phyloP scores from a whole-genome alignment of 2,888 invertebrate species.

The Aricia artaxerxes region DNA sequence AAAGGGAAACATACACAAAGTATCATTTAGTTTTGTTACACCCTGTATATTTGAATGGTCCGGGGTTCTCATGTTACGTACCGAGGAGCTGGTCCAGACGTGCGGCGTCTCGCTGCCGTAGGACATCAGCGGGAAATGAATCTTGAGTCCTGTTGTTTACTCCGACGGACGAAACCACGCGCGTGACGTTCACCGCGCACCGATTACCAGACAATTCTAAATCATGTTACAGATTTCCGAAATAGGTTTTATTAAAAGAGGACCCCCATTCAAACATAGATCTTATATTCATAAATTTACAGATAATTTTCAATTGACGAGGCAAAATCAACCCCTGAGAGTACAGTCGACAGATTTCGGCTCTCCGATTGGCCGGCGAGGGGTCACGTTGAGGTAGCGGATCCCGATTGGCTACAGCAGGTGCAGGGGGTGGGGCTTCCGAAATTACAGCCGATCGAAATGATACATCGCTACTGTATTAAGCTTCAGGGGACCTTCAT shows the following conservation, averaged over 20 bases:
- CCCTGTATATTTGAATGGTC: not conserved
- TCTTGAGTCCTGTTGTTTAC: slow-evolving; percentile 63
- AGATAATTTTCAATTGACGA: slow-evolving; percentile 40
- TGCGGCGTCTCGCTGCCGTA: slow-evolving; percentile 79
- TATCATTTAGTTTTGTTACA: too few relatives aligned
- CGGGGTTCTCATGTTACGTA: slow-evolving; percentile 46
- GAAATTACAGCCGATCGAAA: slow-evolving; percentile 24
- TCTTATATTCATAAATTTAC: slow-evolving; percentile 31
- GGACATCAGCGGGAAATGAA: slow-evolving; percentile 81
- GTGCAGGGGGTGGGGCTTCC: slow-evolving; percentile 61
- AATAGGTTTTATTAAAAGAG: slow-evolving; percentile 58
- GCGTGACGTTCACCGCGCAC: not conserved
- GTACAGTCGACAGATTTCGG: slow-evolving; percentile 63
- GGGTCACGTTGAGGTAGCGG: slow-evolving; percentile 55
- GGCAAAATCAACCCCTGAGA: slow-evolving; percentile 51
- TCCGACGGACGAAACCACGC: slow-evolving; percentile 40
- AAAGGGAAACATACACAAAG: too few relatives aligned
- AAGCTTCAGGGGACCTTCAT: not conserved
- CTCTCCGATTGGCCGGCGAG: slow-evolving; percentile 55
- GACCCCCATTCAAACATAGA: slow-evolving; percentile 38
- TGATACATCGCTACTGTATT: not conserved
- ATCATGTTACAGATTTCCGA: not conserved
- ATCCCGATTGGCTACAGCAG: slow-evolving; percentile 64
- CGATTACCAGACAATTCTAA: slow-evolving; percentile 16
- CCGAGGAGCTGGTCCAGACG: slow-evolving; percentile 77